A percentile compares a stretch with the other conserved stretches of the same genome.
Conservation (phyloP, 2,113 vertebrate genomes). For the Rhinogobius similis region DNA sequence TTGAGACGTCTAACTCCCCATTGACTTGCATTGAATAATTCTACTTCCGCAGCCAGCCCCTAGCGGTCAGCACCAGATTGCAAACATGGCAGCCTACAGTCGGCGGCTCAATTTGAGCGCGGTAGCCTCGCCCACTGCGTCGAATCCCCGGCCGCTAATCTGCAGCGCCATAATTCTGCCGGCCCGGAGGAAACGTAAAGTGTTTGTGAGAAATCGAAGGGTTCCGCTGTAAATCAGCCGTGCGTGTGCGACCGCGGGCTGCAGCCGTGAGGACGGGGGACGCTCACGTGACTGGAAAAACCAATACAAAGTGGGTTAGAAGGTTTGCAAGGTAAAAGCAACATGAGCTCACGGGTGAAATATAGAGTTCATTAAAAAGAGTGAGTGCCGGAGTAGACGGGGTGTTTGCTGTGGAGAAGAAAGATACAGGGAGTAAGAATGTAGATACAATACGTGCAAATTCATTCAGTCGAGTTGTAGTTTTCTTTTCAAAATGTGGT, state of each 20-base stretch:
- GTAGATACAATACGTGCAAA: not conserved
- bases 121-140: too few species aligned
- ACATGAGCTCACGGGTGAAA: not conserved
- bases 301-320: not conserved
- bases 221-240: constrained; percentile 43
- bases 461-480: not conserved
- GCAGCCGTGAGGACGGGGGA: not conserved
- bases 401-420: not conserved
- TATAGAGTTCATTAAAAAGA: not conserved
- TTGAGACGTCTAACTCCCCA: too few species aligned
- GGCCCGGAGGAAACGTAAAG: constrained; percentile 49
- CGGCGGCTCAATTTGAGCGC: too few species aligned
- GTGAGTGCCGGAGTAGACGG: not conserved
- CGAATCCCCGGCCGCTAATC: constrained; percentile 53
- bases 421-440: not conserved
- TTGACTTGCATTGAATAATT: too few species aligned
- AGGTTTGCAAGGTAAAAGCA: not conserved
- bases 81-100: too few species aligned
- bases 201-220: constrained; percentile 46
- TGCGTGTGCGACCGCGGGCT: constrained; percentile 3
- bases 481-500: too few species aligned
- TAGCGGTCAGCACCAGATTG: too few species aligned
- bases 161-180: constrained; percentile 40
- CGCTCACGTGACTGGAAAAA: constrained; percentile 11
- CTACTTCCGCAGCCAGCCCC: too few species aligned